Evolutionary conservation across 2,113 vertebrate genomes (phyloP).

Genomic region (Macrotus californicus): DNA sequence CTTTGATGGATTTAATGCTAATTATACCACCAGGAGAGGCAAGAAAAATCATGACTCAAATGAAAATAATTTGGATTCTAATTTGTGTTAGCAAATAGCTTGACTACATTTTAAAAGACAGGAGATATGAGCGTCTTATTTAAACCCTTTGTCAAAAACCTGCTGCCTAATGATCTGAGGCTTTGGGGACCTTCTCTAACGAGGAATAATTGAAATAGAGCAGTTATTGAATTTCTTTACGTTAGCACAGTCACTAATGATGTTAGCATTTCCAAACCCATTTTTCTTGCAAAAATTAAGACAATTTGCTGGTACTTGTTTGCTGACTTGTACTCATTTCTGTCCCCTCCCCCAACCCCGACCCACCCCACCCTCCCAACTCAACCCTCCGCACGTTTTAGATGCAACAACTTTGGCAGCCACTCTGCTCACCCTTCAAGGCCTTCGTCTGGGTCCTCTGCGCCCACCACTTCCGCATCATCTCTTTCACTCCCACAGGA

Average conservation of each 20-base stretch:
- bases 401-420: conserved; percentile 82
- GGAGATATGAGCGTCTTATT: neutral
- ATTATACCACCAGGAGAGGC: conserved; percentile 5
- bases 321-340: conserved; percentile 36
- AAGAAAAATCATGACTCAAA: conserved; percentile 44
- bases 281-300: conserved; percentile 1
- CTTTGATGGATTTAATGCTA: neutral
- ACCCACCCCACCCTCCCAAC: neutral
- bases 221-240: conserved; percentile 22
- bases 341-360: neutral
- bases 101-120: neutral
- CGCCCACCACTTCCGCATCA: conserved; percentile 75
- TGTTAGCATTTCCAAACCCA: neutral
- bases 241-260: neutral
- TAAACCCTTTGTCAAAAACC: neutral
- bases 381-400: conserved; percentile 65
- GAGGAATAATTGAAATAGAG: conserved; percentile 12
- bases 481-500: conserved; percentile 80
- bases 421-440: conserved; percentile 79
- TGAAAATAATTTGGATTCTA: conserved; percentile 53
- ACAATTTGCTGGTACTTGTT: neutral
- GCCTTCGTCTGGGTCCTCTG: conserved; percentile 76
- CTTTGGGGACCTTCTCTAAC: conserved; percentile 33
- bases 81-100: conserved; percentile 29
- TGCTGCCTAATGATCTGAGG: neutral